A percentile compares a stretch with the other conserved stretches of the same genome.
Conservation (phyloP, 1,140 invertebrate species). For the Battus philenor region DNA sequence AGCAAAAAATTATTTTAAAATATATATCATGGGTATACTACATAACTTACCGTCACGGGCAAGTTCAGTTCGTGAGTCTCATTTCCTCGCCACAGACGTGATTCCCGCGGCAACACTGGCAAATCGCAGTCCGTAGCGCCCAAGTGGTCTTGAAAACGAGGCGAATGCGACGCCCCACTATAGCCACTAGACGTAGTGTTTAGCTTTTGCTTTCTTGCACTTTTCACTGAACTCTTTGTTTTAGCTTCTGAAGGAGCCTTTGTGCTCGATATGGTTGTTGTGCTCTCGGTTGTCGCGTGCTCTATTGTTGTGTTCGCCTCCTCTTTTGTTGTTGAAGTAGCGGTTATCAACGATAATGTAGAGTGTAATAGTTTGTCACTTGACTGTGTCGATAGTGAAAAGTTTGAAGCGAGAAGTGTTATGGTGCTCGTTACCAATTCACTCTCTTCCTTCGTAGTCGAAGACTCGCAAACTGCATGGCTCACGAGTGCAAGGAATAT, state of each 20-base stretch:
- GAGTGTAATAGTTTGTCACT: slow-evolving; percentile 39
- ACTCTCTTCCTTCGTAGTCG: slow-evolving; percentile 30
- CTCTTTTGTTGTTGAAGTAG: slow-evolving; percentile 50
- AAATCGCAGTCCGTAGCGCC: slow-evolving; percentile 79
- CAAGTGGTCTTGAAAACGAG: slow-evolving; percentile 77
- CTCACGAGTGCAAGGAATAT: slow-evolving; percentile 33
- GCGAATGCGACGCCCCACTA: slow-evolving; percentile 32
- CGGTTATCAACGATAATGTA: slow-evolving; percentile 32
- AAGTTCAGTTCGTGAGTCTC: slow-evolving; percentile 80
- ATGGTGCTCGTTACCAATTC: slow-evolving; percentile 29
- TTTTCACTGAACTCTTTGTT: slow-evolving; percentile 54
- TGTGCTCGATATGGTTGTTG: slow-evolving; percentile 34
- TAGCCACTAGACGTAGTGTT: slow-evolving; percentile 52
- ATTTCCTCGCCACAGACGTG: slow-evolving; percentile 80
- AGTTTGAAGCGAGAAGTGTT: slow-evolving; percentile 24
- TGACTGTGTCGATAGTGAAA: slow-evolving; percentile 29
- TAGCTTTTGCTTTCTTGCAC: slow-evolving; percentile 62
- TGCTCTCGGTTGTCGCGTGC: slow-evolving; percentile 35
- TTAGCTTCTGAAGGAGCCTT: slow-evolving; percentile 42
- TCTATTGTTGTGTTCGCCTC: slow-evolving; percentile 50
- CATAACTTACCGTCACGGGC: slow-evolving; percentile 78
- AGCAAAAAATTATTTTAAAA: too few species aligned
- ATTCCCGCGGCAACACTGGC: slow-evolving; percentile 77
- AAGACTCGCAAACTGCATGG: slow-evolving; percentile 27
- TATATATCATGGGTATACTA: too few species aligned